These are phyloP conservation scores for Eupithecia abbreviata DNA, from an alignment of 2,888 invertebrate genomes.

Conservation along the genomic window DNA sequence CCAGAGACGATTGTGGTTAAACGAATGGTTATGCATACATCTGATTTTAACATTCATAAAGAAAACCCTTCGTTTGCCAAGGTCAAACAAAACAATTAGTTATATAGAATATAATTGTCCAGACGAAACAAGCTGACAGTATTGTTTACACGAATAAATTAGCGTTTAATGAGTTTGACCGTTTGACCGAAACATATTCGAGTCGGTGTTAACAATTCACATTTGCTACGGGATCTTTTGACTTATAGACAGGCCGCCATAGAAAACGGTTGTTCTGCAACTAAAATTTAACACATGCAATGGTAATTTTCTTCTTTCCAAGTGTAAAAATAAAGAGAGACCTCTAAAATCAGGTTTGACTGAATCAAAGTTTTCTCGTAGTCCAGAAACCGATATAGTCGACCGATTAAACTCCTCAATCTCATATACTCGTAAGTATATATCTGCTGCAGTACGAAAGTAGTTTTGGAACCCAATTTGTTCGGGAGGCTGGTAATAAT, in stretches of 20 bases:
- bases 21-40: not conserved
- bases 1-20: not conserved
- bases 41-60: not conserved
- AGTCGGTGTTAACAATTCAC: not conserved
- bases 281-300: not conserved
- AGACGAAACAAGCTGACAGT: not conserved
- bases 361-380: not conserved
- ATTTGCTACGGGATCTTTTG: not conserved
- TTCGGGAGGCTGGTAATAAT: not conserved
- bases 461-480: not conserved
- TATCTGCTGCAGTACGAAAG: not conserved
- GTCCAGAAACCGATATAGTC: not conserved
- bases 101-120: not conserved
- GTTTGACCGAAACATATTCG: not conserved
- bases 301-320: not conserved
- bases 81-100: not conserved
- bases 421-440: not conserved
- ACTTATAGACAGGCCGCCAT: not conserved
- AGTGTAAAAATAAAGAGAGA: not conserved
- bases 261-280: not conserved
- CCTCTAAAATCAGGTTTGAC: not conserved
- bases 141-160: not conserved
- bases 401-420: not conserved
- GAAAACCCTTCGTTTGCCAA: not conserved
- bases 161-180: not conserved